A percentile compares a stretch with the other conserved stretches of the same genome.
These are phyloP conservation scores for Drosophila trichaetosa DNA, from an alignment of 2,888 invertebrate genomes.

Conservation along the genomic window DNA sequence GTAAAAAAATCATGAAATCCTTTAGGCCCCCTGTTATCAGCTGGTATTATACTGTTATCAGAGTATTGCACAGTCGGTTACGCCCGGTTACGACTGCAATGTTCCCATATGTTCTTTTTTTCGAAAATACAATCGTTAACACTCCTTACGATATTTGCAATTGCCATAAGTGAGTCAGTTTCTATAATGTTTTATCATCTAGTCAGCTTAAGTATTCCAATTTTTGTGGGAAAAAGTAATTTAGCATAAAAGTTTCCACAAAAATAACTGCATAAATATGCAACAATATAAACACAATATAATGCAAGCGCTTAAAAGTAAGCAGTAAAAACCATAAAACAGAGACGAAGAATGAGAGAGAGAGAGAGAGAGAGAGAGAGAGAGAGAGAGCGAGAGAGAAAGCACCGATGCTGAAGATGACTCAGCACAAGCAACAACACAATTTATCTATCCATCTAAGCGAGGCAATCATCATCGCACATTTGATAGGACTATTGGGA, in stretches of 20 bases:
- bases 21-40: background rate
- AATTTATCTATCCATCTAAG: background rate
- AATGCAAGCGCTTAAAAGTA: background rate
- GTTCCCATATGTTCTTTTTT: background rate
- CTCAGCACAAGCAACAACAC: background rate
- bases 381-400: too few relatives aligned
- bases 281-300: constrained; percentile 10
- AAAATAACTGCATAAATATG: constrained; percentile 22
- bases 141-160: background rate
- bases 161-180: background rate
- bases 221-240: background rate
- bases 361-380: background rate
- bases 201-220: background rate
- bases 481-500: constrained; percentile 41
- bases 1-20: background rate
- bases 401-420: background rate
- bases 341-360: background rate
- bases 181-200: background rate
- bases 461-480: constrained; percentile 17
- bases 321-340: constrained; percentile 20
- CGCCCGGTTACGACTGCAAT: background rate
- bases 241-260: background rate
- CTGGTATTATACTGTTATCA: background rate
- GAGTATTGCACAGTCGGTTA: background rate
- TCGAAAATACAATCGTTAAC: background rate